Conservation (phyloP, 2,888 invertebrate species). For the Lycia hirtaria region DNA sequence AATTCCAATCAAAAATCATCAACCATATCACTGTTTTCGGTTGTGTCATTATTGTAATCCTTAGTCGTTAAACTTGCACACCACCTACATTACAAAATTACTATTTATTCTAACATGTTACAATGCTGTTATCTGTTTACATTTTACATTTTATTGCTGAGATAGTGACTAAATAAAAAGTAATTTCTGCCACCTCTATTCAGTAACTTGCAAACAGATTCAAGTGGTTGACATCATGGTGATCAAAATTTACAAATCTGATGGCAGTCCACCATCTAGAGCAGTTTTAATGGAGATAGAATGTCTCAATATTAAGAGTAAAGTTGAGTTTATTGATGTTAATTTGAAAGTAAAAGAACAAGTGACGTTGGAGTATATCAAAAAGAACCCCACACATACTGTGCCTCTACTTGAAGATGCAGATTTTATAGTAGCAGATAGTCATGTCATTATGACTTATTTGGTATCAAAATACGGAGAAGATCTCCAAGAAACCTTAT, state of each 20-base stretch:
- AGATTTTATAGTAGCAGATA: constrained; percentile 3
- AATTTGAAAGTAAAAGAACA: background rate
- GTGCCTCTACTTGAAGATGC: constrained; percentile 6
- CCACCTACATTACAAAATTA: background rate
- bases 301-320: background rate
- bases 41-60: no score
- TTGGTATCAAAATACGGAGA: constrained; percentile 5
- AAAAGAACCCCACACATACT: constrained; percentile 12
- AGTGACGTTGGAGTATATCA: constrained; percentile 12
- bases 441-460: constrained; percentile 9
- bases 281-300: constrained; percentile 10
- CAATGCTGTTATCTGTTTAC: background rate
- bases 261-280: constrained; percentile 6
- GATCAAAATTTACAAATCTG: background rate
- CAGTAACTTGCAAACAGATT: background rate
- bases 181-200: background rate
- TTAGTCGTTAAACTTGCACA: no score
- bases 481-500: background rate
- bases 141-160: background rate
- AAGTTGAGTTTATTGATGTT: background rate
- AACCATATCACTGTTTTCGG: no score
- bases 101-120: background rate
- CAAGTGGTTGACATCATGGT: background rate
- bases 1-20: no score
- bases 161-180: background rate